These are phyloP conservation scores for Ciconia stormi DNA, from an alignment of 2,113 vertebrate species.

Conservation along the genomic window DNA sequence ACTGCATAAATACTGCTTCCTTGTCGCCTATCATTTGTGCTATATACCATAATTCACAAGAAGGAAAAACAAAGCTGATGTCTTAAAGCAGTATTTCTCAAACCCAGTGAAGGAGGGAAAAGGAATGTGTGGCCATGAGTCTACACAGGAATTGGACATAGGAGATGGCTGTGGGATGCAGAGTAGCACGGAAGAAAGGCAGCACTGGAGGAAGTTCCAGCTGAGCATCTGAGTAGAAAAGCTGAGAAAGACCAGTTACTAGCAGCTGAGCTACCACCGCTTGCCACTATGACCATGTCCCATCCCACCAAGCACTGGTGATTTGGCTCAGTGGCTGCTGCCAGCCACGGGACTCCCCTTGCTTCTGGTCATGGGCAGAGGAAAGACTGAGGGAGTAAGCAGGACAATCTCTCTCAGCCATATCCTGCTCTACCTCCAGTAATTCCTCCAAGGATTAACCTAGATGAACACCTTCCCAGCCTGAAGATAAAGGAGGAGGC, in stretches of 20 bases:
- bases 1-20: not conserved
- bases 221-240: not conserved
- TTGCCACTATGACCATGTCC: not conserved
- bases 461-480: not conserved
- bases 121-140: fast-evolving
- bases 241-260: not conserved
- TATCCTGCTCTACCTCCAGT: not conserved
- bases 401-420: too few relatives aligned
- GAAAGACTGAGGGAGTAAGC: not conserved
- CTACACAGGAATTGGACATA: fast-evolving
- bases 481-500: not conserved
- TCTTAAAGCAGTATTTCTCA: not conserved
- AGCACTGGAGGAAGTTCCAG: not conserved
- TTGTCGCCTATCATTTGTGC: not conserved
- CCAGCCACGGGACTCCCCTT: not conserved
- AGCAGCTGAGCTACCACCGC: not conserved
- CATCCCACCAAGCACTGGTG: fast-evolving
- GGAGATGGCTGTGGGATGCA: not conserved
- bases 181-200: not conserved
- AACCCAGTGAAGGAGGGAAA: not conserved
- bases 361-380: not conserved
- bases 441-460: not conserved
- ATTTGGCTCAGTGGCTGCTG: not conserved
- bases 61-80: not conserved
- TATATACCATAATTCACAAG: not conserved